Base-by-base conservation (phyloP, 1,140 invertebrate species). In the Drosophila micromelanica region DNA sequence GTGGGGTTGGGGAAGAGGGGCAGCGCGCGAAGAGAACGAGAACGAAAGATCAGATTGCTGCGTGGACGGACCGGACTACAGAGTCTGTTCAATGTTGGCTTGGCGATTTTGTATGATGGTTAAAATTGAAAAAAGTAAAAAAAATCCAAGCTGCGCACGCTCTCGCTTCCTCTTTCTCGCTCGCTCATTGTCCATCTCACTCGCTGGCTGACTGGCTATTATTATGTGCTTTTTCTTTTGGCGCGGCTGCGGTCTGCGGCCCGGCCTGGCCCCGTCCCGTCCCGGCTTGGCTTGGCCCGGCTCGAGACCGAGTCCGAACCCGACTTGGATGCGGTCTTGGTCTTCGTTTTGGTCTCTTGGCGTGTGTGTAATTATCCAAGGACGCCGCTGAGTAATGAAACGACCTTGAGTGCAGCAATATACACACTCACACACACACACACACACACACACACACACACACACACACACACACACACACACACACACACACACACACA, bases 281-380 rank as follows among this genome's bases (percentile, higher is more conserved):
- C 32, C 32, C 20, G 20, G 20, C 20, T 3, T 3, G 20, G 3
- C 20, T 23, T 32, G 30, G 30, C 30, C 45, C 43, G 20, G 43
- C n/a, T 52, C 48, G 49, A 54, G 40, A 30, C 37, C 37, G 46
- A 52, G 45, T 35, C 32, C 32, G 32, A 35, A 35, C 7, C 32
- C 8, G 32, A 35, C 63, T 51, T 32, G 32, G 60, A 43, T 61
- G 64, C 52, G 27, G 52, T 52, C 67, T 56, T 52, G 40, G 51
- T 69, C 57, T 73, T 51, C 59, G 70, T 82, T 79, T 82, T 79
- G 72, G 78, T 73, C 71, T 75, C 56, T 68, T 86, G 78, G 82
- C 79, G 84, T 89, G 85, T 89, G 84, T 89, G 85, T 89, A 89
- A 89, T 87, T 89, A 89, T 89, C 85, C 84, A 89, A 87, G 84